Evolutionary conservation across 2,797 vertebrate species (phyloP), one percentile per base, ranked within the genome.

Genomic region (Pangasius sanitwongsei): DNA sequence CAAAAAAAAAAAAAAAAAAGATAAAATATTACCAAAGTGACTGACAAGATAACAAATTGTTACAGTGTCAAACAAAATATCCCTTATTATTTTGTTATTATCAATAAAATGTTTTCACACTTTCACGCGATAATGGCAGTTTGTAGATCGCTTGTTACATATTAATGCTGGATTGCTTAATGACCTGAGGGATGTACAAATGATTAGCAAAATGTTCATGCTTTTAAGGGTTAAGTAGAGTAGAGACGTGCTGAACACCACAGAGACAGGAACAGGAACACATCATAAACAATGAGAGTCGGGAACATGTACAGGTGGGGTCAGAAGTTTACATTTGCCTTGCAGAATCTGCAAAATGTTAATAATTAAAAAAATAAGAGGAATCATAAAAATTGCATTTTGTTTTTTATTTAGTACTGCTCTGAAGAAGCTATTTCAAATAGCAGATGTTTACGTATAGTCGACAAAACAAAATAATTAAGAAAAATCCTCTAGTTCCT

Each of bases 241-340:
- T 28, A 89, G 81, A 90, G 74, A 85, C 83, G 65, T 89, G 90
- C 83, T 74, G 34, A 81, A 89, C 37, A 18, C 16, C 86, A 87
- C 61, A 86, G 77, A 82, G 55, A 89, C 69, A 78, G 81, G 86
- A 87, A 77, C n/a, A 86, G 67, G 41, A 82, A 37, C 34, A 37
- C 20, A 63, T 48, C n/a, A 59, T 34, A 74, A 86, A 75, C n/a
- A 55, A 31, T 74, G 41, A 89, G n/a, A 15, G 67, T 15, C 2
- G 4, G 65, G n/a, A 69, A 69, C 65, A 69, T 48, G 44, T 7
- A 48, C 44, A 48, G 44, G 7, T 48, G 48, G 7, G 48, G 48
- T 48, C 7, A 48, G 48, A 48, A 48, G 48, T 48, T 48, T 48
- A 48, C 48, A 9, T 48, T 8, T 9, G 48, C 48, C 48, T 48